Conservation (phyloP, 2,888 invertebrate species). For the Trissolcus japonicus region DNA sequence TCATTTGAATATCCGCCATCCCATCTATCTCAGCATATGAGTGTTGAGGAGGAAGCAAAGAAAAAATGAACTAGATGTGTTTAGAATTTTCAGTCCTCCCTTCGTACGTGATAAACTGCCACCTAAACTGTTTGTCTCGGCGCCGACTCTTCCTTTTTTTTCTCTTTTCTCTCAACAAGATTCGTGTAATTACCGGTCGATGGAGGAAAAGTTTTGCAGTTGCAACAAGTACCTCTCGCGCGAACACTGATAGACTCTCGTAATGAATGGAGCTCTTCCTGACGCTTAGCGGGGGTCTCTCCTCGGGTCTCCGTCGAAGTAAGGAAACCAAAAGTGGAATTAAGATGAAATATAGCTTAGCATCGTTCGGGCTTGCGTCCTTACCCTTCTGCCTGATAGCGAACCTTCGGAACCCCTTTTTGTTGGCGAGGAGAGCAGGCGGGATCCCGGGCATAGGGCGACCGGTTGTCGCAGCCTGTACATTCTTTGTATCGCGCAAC, state of each 20-base stretch:
- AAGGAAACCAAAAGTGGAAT: constrained; percentile 54
- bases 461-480: constrained; percentile 65
- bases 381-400: constrained; percentile 59
- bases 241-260: constrained; percentile 3
- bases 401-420: constrained; percentile 67
- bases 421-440: constrained; percentile 67
- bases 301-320: constrained; percentile 16
- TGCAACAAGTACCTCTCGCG: neutral
- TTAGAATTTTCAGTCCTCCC: neutral
- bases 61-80: neutral
- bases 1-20: neutral
- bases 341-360: constrained; percentile 57
- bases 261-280: constrained; percentile 13
- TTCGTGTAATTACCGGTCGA: neutral
- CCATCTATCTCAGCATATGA: neutral
- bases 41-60: neutral
- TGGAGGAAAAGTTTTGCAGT: neutral
- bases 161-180: neutral
- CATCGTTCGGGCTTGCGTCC: constrained; percentile 47
- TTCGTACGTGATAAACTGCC: neutral
- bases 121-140: no score
- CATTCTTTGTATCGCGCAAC: constrained; percentile 64
- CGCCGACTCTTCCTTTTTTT: neutral
- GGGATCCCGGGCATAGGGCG: constrained; percentile 69
- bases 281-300: neutral